Evolutionary conservation across 2,113 vertebrate genomes (phyloP).

Genomic region (Epinephelus moara): DNA sequence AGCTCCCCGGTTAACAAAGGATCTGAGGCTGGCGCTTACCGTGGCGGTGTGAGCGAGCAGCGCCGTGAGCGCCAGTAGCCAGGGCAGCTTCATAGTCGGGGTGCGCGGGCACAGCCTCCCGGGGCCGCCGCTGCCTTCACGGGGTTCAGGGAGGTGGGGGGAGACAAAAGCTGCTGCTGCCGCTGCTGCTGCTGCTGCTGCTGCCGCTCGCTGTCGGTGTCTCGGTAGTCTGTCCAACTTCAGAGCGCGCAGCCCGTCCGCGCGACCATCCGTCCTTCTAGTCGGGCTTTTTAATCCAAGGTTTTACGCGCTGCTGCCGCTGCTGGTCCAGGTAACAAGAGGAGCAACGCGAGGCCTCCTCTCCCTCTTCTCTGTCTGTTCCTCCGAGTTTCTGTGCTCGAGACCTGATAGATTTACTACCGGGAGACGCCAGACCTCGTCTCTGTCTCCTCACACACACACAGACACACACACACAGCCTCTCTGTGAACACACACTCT

Average conservation of each 20-base stretch:
- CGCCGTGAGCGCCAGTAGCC: slow-evolving; percentile 81
- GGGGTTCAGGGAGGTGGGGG: slow-evolving; percentile 39
- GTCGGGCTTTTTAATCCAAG: slow-evolving; percentile 67
- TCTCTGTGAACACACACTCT: slow-evolving; percentile 29
- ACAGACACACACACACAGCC: neutral
- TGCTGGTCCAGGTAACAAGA: slow-evolving; percentile 44
- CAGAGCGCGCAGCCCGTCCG: slow-evolving; percentile 68
- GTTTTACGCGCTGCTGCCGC: slow-evolving; percentile 46
- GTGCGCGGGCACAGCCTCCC: slow-evolving; percentile 72
- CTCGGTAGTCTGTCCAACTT: slow-evolving; percentile 75
- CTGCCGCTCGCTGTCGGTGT: slow-evolving; percentile 36
- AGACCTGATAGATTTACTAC: slow-evolving; percentile 76
- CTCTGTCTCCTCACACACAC: slow-evolving; percentile 54
- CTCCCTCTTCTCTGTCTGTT: slow-evolving; percentile 38
- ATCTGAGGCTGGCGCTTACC: slow-evolving; percentile 75
- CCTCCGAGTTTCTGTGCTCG: slow-evolving; percentile 56
- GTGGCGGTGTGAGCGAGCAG: slow-evolving; percentile 77
- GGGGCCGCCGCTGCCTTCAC: slow-evolving; percentile 74
- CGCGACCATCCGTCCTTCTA: slow-evolving; percentile 75
- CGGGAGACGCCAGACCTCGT: slow-evolving; percentile 69
- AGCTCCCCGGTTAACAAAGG: slow-evolving; percentile 75
- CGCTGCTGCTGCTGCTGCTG: slow-evolving; percentile 12
- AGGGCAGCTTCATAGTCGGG: slow-evolving; percentile 84
- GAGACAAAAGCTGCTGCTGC: slow-evolving; percentile 38
- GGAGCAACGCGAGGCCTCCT: slow-evolving; percentile 55